Base-by-base conservation (phyloP, 2,888 invertebrate genomes). In the Podotricha telesiphe region DNA sequence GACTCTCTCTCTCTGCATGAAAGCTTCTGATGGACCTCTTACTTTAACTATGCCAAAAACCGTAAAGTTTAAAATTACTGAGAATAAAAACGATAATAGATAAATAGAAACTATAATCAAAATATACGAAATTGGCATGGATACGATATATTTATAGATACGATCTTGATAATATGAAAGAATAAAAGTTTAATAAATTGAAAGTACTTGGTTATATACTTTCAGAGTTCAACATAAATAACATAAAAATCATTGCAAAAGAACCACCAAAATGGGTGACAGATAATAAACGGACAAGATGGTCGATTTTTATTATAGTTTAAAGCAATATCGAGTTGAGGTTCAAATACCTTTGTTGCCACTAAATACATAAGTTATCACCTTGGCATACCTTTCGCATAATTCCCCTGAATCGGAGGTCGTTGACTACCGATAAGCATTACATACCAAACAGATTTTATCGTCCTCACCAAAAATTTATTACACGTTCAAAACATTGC, bases 341-440 rank as follows among this genome's bases (percentile, higher is more conserved):
- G 45, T 37, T 22, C 20, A 68, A 70, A 61, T 59, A 48, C 34
- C 61, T 65, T 62, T 59, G 63, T 81, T 81, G 79, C 81, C 80
- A 79, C 77, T 79, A 79, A 77, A 77, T 71, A 74, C 73, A 82
- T 83, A 82, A 84, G 78, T 82, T 84, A 85, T 89, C 83, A 84
- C 86, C 84, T 85, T 85, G 83, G 82, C 86, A 87, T 86, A 84
- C 86, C 86, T 86, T 85, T 83, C 80, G 83, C 81, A 79, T 82
- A 80, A 83, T 82, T 83, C 80, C 79, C 79, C 76, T 79, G 78
- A 79, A 77, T 78, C 74, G 78, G 84, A 82, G 88, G 84, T 87
- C 86, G 79, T 82, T 86, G 88, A 86, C 88, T 81, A 74, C 74
- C 78, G 82, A 84, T 86, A 85, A 85, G 80, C 78, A 75, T 76